Evolutionary conservation across 2,888 invertebrate genomes (phyloP).

Genomic region (Drosophila atroscutellata): DNA sequence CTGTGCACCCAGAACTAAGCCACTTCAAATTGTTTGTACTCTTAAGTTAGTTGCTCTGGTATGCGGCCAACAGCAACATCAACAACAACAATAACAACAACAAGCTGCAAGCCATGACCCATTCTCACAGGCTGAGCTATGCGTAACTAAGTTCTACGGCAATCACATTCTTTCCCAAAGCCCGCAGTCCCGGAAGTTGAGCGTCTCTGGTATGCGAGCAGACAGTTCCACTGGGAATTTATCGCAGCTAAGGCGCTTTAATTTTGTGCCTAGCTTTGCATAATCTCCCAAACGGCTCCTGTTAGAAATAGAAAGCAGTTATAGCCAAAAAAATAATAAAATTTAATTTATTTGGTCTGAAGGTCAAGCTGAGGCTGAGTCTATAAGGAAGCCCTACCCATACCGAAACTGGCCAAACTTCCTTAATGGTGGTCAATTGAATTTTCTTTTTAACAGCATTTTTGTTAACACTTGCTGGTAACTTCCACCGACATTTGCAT

Average conservation of each 20-base stretch:
- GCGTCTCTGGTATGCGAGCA: slow-evolving; percentile 66
- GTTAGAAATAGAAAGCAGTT: slow-evolving; percentile 68
- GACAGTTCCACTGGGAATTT: slow-evolving; percentile 48
- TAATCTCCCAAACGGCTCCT: slow-evolving; percentile 35
- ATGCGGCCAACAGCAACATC: slow-evolving; percentile 41
- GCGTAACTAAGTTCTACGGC: slow-evolving; percentile 67
- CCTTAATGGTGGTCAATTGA: slow-evolving; percentile 73
- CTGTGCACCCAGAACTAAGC: slow-evolving; percentile 61
- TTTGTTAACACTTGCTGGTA: slow-evolving; percentile 32
- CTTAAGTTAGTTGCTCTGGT: slow-evolving; percentile 33
- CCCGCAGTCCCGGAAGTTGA: slow-evolving; percentile 60
- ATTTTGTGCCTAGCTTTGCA: slow-evolving; percentile 60
- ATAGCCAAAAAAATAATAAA: slow-evolving; percentile 17
- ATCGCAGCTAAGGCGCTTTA: slow-evolving; percentile 46
- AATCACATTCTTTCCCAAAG: slow-evolving; percentile 73
- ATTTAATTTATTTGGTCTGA: slow-evolving; percentile 52
- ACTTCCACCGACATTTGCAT: slow-evolving; percentile 66
- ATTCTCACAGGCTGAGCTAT: slow-evolving; percentile 66
- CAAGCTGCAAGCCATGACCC: slow-evolving; percentile 59
- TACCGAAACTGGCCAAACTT: slow-evolving; percentile 48
- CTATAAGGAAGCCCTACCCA: slow-evolving; percentile 54
- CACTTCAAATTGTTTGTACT: slow-evolving; percentile 46
- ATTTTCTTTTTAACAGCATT: slow-evolving; percentile 50
- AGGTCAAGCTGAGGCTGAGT: slow-evolving; percentile 50
- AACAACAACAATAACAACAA: slow-evolving; percentile 24